Evolutionary conservation across 2,797 vertebrate genomes (phyloP).

Genomic region (Parambassis ranga): DNA sequence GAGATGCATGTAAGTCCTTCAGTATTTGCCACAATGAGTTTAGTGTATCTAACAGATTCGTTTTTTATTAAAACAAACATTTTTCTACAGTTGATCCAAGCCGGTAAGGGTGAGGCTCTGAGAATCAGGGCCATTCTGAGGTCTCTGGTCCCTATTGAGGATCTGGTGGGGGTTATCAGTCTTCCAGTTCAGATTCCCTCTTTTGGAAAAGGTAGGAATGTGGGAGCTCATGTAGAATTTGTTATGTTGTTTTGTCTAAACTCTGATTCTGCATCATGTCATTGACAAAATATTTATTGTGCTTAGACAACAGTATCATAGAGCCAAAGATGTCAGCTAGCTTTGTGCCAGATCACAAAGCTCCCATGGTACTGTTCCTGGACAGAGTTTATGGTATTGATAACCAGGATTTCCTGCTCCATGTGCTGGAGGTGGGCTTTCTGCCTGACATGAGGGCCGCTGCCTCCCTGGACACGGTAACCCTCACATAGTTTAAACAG

Average conservation of each 20-base stretch:
- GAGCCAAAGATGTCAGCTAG: conserved; percentile 96
- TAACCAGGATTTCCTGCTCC: conserved; percentile 92
- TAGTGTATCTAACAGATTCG: background rate
- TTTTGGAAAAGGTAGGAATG: conserved; percentile 87
- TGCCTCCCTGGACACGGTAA: conserved; percentile 92
- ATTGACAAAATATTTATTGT: background rate
- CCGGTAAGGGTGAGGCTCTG: conserved; percentile 93
- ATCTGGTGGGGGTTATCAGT: conserved; percentile 94
- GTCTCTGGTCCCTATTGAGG: conserved; percentile 92
- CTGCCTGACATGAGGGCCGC: conserved; percentile 95
- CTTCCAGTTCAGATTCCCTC: conserved; percentile 91
- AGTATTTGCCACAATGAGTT: background rate
- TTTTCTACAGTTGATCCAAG: conserved; percentile 87
- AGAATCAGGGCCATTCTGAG: conserved; percentile 94
- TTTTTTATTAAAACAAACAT: background rate
- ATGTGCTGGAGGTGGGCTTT: conserved; percentile 93
- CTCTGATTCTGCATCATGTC: background rate
- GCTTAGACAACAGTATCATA: conserved; percentile 87
- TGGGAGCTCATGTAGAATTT: background rate
- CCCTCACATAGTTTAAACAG: conserved; percentile 14
- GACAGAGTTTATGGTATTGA: conserved; percentile 96
- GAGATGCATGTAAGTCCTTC: conserved; percentile 91
- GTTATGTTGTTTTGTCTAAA: too few relatives aligned
- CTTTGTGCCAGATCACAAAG: conserved; percentile 95
- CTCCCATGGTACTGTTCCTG: conserved; percentile 94